These are phyloP conservation scores for Gymnosoma rotundatum DNA, from an alignment of 2,888 invertebrate species.

Conservation along the genomic window DNA sequence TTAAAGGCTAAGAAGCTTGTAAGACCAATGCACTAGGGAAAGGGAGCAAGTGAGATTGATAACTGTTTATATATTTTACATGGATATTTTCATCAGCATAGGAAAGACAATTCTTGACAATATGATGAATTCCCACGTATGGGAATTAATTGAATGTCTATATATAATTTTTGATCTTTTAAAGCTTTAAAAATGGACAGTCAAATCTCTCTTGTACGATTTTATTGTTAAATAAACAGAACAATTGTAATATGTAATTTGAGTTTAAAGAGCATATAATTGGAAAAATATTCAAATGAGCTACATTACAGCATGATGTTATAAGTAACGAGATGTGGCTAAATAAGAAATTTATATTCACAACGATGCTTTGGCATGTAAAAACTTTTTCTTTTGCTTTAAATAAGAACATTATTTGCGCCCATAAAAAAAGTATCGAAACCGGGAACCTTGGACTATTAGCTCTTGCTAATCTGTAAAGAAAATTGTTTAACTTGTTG, in stretches of 20 bases:
- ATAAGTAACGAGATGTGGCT: no score
- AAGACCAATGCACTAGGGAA: not conserved
- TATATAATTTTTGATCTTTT: slow-evolving; percentile 4
- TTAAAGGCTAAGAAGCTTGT: slow-evolving; percentile 34
- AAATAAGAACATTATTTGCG: no score
- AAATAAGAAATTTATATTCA: no score
- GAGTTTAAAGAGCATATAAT: not conserved
- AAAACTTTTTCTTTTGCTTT: no score
- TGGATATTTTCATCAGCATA: not conserved
- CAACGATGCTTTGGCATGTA: no score
- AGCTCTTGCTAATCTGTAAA: no score
- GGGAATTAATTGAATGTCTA: slow-evolving; percentile 13
- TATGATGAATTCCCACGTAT: slow-evolving; percentile 43
- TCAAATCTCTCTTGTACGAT: not conserved
- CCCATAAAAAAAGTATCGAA: no score
- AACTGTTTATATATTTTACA: not conserved
- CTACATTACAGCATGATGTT: no score
- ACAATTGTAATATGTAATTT: not conserved
- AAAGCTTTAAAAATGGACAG: not conserved
- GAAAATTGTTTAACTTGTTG: no score
- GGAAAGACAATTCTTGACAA: slow-evolving; percentile 17
- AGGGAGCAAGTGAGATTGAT: not conserved
- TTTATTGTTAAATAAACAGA: not conserved
- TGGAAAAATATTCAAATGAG: no score
- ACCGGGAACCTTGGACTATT: no score